A percentile compares a stretch with the other conserved stretches of the same genome.
Evolutionary conservation across 2,888 invertebrate genomes (phyloP).

Genomic region (Scaptomyza flava): DNA sequence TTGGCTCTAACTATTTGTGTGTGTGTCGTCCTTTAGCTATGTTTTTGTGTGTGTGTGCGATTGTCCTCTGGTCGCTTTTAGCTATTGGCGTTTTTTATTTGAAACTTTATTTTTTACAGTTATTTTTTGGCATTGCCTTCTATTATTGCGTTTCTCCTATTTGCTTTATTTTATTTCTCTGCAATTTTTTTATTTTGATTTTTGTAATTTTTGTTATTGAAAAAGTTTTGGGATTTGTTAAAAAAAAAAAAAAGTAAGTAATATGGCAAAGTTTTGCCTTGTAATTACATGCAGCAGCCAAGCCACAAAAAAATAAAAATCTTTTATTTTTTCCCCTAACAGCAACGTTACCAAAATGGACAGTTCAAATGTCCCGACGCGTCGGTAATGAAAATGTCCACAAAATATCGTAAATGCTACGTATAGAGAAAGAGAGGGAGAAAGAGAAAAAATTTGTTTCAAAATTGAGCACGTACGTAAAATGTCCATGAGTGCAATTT

Average conservation of each 20-base stretch:
- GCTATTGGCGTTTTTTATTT: constrained; percentile 68
- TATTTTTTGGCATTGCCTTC: constrained; percentile 60
- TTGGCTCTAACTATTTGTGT: constrained; percentile 16
- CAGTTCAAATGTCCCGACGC: constrained; percentile 17
- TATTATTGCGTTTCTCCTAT: constrained; percentile 19
- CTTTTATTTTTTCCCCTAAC: constrained; percentile 6
- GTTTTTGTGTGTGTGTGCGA: constrained; percentile 26
- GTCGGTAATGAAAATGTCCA: constrained; percentile 27
- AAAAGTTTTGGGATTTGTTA: constrained; percentile 71
- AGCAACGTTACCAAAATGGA: constrained; percentile 6
- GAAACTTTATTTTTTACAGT: constrained; percentile 65
- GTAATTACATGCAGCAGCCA: constrained; percentile 70
- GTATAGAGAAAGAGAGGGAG: not conserved
- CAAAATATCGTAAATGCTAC: constrained; percentile 6
- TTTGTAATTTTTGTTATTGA: constrained; percentile 68
- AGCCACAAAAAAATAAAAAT: constrained; percentile 31
- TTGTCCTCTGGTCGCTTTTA: constrained; percentile 58
- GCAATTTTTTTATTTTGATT: constrained; percentile 10
- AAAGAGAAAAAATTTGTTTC: not conserved
- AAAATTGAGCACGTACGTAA: constrained; percentile 29
- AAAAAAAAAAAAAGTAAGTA: constrained; percentile 42
- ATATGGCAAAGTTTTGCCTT: constrained; percentile 72
- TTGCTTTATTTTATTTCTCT: constrained; percentile 8
- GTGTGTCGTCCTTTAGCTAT: not conserved
- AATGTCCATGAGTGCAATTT: constrained; percentile 36